Evolutionary conservation across 35 echinoderm and acorn worm genomes (phyloP).

Genomic region (Apostichopus californicus): DNA sequence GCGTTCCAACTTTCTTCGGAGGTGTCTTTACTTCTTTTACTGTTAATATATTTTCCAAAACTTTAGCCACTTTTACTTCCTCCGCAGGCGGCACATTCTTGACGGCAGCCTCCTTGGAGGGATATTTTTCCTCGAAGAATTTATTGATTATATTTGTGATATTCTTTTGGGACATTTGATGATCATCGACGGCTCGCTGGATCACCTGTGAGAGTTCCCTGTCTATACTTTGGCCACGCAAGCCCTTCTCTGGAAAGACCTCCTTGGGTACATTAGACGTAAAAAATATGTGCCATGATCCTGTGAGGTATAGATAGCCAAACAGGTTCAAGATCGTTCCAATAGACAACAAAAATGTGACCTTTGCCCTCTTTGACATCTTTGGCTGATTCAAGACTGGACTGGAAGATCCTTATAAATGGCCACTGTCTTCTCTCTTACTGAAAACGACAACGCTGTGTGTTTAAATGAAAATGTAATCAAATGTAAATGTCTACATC

Average conservation of each 20-base stretch:
- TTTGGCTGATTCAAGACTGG: not conserved
- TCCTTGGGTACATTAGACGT: not conserved
- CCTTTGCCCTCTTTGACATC: slow-evolving; percentile 24
- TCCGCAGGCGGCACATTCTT: not conserved
- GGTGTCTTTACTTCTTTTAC: not conserved
- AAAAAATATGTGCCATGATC: slow-evolving; percentile 42
- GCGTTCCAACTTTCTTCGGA: not conserved
- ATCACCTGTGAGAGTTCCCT: not conserved
- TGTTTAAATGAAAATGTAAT: too few relatives aligned
- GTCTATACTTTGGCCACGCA: not conserved
- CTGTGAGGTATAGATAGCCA: slow-evolving; percentile 29
- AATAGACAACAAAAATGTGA: slow-evolving; percentile 26
- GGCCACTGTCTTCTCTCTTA: too few relatives aligned
- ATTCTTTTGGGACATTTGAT: slow-evolving; percentile 3
- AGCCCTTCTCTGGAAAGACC: not conserved
- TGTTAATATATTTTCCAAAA: not conserved
- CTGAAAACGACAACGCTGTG: too few relatives aligned
- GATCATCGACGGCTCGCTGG: not conserved
- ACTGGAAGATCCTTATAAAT: not conserved
- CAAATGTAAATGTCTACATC: too few relatives aligned
- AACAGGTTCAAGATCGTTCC: slow-evolving; percentile 25
- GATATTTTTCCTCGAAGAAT: not conserved
- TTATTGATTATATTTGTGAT: slow-evolving; percentile 3
- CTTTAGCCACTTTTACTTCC: not conserved
- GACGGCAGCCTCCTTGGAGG: too few relatives aligned